Percentiles rank a stretch among this genome's conserved stretches.
Evolutionary conservation across 2,888 invertebrate genomes (phyloP).

Genomic region (Octonoba sinensis): DNA sequence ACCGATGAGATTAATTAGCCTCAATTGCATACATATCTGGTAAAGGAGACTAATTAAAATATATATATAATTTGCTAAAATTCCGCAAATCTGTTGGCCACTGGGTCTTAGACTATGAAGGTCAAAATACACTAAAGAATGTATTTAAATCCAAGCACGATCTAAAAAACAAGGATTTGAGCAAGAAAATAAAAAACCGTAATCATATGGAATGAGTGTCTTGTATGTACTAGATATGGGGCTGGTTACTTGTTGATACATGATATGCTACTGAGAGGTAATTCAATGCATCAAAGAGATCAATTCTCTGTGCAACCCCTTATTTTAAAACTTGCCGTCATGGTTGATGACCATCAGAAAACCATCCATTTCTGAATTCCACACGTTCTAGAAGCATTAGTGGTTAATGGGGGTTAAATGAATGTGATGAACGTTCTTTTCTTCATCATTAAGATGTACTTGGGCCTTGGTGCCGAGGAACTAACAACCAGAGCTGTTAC

Average conservation of each 20-base stretch:
- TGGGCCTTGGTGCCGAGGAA: background rate
- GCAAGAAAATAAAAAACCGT: no score
- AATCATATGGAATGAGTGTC: no score
- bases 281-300: slow-evolving; percentile 42
- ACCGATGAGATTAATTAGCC: no score
- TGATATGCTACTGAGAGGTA: slow-evolving; percentile 5
- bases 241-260: slow-evolving; percentile 20
- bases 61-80: no score
- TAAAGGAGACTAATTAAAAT: no score
- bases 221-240: background rate
- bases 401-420: slow-evolving; percentile 35
- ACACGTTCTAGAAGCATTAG: slow-evolving; percentile 38
- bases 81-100: no score
- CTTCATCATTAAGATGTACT: slow-evolving; percentile 30
- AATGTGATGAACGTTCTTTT: slow-evolving; percentile 1
- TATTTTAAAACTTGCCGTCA: slow-evolving; percentile 36
- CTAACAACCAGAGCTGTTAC: no score
- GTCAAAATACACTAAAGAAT: no score
- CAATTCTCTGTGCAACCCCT: slow-evolving; percentile 23
- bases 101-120: no score
- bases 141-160: background rate
- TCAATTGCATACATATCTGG: no score
- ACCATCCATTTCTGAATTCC: slow-evolving; percentile 21
- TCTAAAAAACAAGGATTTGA: background rate
- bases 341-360: slow-evolving; percentile 19